Evolutionary conservation across 1,140 invertebrate genomes (phyloP), one percentile per base, ranked within the genome.

Genomic region (Anoplophora glabripennis): DNA sequence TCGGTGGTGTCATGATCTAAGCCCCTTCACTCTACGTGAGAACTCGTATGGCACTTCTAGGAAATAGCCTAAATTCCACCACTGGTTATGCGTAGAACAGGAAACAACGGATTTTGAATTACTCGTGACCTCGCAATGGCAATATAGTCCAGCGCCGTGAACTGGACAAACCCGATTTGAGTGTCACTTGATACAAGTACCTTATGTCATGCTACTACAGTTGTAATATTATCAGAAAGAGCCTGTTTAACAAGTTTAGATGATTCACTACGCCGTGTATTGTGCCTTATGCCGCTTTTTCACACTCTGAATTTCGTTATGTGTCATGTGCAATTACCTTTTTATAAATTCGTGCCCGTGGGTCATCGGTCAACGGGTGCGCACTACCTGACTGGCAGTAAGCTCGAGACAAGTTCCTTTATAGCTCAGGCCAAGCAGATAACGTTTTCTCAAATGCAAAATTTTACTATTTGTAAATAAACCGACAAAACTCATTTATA

Each of bases 101-200:
- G 47, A 63, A 54, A 63, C 33, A 63, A 61, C 57, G 36, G 58
- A 55, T 52, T 61, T 53, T 65, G 57, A 61, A 48, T 51, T 49
- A 56, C 37, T 55, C 42, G 36, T 67, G 59, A 69, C 65, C 64
- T 67, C 65, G 61, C 38, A 59, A 41, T 28, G n/a, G 17, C 18
- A 52, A 62, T 61, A 61, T 61, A 54, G 55, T 57, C 38, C 59
- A 59, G 49, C 56, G 49, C 44, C 62, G 46, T 67, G 63, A 68
- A 70, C 66, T 63, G 68, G 67, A 68, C 61, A 72, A 72, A 72
- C 70, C 63, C 59, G 70, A 66, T 73, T 57, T 53, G 44, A 51
- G 57, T 60, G 63, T 57, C 59, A 60, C 52, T 61, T 65, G 59
- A 65, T 69, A 63, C 46, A 61, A 59, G 60, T 59, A 56, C 68